phyloP scores from a whole-genome alignment of 2,113 vertebrate genomes.

The Pomatostomus ruficeps region DNA sequence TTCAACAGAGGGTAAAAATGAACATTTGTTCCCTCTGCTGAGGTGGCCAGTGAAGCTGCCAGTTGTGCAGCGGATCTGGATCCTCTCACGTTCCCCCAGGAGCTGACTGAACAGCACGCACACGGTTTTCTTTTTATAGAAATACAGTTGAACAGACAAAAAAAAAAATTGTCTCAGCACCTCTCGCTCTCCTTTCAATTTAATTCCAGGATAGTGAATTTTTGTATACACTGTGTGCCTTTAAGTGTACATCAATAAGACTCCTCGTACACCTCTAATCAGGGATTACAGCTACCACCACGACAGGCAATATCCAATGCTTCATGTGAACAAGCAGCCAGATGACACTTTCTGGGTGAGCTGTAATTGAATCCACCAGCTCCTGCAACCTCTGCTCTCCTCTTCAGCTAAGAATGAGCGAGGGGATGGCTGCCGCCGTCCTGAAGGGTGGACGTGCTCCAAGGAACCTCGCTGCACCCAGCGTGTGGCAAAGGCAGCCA shows the following conservation, averaged over 20 bases:
- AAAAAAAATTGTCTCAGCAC: not conserved
- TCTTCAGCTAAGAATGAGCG: not conserved
- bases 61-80: constrained; percentile 18
- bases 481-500: not conserved
- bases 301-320: not conserved
- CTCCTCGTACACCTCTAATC: not conserved
- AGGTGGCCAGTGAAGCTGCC: not conserved
- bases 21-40: constrained; percentile 14
- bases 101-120: not conserved
- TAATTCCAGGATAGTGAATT: not conserved
- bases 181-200: not conserved
- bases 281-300: not conserved
- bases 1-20: not conserved
- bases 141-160: not conserved
- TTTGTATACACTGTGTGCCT: not conserved
- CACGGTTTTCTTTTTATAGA: constrained; percentile 15
- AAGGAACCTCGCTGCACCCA: not conserved
- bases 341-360: constrained; percentile 1
- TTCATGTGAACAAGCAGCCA: not conserved
- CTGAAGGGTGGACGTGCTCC: not conserved
- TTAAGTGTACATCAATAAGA: not conserved
- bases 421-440: not conserved
- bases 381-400: not conserved
- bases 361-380: not conserved
- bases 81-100: not conserved